Base-by-base conservation (phyloP, 2,888 invertebrate genomes). In the Nephrotoma appendiculata region DNA sequence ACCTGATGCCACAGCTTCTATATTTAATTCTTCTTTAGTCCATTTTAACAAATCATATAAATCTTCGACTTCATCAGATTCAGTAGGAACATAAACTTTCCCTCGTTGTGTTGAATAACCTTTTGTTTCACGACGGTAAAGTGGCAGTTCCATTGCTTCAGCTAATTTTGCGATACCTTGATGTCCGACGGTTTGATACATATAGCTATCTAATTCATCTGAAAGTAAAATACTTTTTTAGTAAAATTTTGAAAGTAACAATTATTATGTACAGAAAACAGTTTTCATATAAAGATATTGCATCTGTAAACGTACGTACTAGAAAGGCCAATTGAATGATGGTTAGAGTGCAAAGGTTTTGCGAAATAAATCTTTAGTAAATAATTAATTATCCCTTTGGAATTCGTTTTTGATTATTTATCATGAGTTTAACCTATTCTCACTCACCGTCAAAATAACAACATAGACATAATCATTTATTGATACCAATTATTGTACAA, bases 121-220 rank as follows among this genome's bases (percentile, higher is more conserved):
- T 89, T 94, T 93, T 87, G 99, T 99, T 88, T 94, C 93, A 89
- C 95, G 94, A 88, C 97, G 94, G 91, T 96, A 99, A 86, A 99
- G 92, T 0, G 99, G 99, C 87, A 99, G 92, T 3, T 94, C 96
- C 95, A 99, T 96, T 1, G 99, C 99, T 91, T 98, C 96, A 42
- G 98, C 97, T 91, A 98, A 97, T 88, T 96, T 93, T 88, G 96
- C 95, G 88, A 99, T 96, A 19, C 97, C 98, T 93, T 98, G 97
- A 91, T 98, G 97, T 0, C 99, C 99, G 87, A 99, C 99, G 86
- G 98, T 98, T 93, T 99, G 99, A 91, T 99, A 99, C 99, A 99
- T 99, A 91, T 97, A 99, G 90, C 98, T 98, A 92, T 99, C 98
- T 89, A 98, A 91, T 91, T 98, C 98, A 94, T 96, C 96, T 95